Evolutionary conservation across 1,140 invertebrate genomes (phyloP).

Genomic region (Drosophila elegans): DNA sequence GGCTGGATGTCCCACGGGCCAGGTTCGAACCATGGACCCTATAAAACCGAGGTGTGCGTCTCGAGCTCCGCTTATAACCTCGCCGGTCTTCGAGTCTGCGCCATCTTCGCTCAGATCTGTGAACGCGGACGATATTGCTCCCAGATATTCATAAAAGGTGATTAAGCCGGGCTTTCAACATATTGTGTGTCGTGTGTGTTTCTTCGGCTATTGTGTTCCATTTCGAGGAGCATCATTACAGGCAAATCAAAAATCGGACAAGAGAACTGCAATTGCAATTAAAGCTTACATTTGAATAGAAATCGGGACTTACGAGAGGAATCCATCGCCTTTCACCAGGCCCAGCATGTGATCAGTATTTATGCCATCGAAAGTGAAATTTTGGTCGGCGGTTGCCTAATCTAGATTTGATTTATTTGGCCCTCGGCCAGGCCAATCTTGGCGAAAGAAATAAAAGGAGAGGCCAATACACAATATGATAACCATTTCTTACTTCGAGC

Average conservation of each 20-base stretch:
- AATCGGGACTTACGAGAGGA: conserved; percentile 4
- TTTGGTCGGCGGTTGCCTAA: conserved; percentile 22
- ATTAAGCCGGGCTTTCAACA: conserved; percentile 36
- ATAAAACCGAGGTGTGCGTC: conserved; percentile 56
- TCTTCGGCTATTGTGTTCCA: conserved; percentile 7
- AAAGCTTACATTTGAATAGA: conserved; percentile 21
- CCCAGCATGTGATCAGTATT: conserved; percentile 34
- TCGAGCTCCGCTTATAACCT: conserved; percentile 55
- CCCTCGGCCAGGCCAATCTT: conserved; percentile 29
- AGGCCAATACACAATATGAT: conserved; percentile 7
- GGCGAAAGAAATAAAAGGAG: conserved; percentile 18
- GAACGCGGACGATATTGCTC: conserved; percentile 30
- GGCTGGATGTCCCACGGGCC: conserved; percentile 13
- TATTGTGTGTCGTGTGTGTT: conserved; percentile 19
- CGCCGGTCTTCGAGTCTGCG: conserved; percentile 38
- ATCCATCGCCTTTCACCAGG: conserved; percentile 56
- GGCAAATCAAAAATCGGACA: conserved; percentile 11
- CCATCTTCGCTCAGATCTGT: conserved; percentile 40
- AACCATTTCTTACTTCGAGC: conserved; percentile 7
- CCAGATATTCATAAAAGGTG: conserved; percentile 51
- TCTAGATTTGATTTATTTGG: conserved; percentile 34
- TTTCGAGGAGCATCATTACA: conserved; percentile 14
- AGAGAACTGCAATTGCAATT: conserved; percentile 47
- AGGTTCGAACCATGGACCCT: conserved; percentile 18
- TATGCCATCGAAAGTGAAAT: conserved; percentile 66